These are phyloP conservation scores for Cosmia pyralina DNA, from an alignment of 2,888 invertebrate species.

Conservation along the genomic window DNA sequence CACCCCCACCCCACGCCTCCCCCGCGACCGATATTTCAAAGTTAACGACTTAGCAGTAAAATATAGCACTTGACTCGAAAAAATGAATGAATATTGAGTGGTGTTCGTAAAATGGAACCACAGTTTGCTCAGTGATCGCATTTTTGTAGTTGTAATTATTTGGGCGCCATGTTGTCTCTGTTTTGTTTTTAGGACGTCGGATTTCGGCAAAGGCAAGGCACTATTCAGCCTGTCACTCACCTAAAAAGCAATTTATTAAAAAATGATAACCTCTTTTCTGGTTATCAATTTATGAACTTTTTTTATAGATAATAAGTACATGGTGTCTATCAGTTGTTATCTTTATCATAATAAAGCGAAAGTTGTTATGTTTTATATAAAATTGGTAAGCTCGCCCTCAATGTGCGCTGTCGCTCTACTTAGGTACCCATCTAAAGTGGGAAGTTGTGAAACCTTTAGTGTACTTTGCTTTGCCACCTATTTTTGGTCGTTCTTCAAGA, in stretches of 20 bases:
- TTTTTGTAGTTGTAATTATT: constrained; percentile 63
- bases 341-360: constrained; percentile 34
- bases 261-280: constrained; percentile 58
- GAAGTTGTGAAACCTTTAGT: constrained; percentile 3
- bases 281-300: constrained; percentile 61
- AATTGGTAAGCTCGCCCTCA: constrained; percentile 34
- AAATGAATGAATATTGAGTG: constrained; percentile 82
- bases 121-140: constrained; percentile 66
- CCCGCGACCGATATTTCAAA: constrained; percentile 87
- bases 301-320: constrained; percentile 21
- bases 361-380: constrained; percentile 42
- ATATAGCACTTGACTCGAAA: constrained; percentile 86
- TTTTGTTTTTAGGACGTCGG: constrained; percentile 47
- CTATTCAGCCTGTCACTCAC: constrained; percentile 16
- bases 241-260: constrained; percentile 49
- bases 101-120: constrained; percentile 70
- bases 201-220: constrained; percentile 15
- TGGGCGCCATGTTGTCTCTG: constrained; percentile 65
- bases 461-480: not conserved
- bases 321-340: constrained; percentile 54
- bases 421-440: constrained; percentile 6
- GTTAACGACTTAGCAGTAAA: constrained; percentile 88
- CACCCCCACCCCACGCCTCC: constrained; percentile 70
- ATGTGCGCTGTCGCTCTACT: constrained; percentile 25
- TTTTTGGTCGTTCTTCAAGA: not conserved